Conservation (phyloP, 2,113 vertebrate species). For the Brachionichthys hirsutus region DNA sequence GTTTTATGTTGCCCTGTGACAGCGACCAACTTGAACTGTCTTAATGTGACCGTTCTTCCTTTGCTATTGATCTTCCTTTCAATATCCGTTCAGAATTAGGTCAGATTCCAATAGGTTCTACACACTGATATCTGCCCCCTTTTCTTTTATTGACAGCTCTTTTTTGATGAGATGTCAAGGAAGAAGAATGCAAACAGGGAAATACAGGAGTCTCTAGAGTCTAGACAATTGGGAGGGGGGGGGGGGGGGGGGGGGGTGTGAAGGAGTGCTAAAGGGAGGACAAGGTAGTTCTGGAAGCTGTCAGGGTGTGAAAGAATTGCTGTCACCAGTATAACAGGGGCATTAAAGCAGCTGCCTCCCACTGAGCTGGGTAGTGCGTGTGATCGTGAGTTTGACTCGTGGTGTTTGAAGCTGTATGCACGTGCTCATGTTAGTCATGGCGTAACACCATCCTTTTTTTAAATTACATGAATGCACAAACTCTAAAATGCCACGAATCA, state of each 20-base stretch:
- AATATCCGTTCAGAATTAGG: slow-evolving; percentile 8
- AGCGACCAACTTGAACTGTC: slow-evolving; percentile 16
- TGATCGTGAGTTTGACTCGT: too few species aligned
- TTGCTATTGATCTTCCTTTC: slow-evolving; percentile 24
- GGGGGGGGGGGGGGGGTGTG: slow-evolving; percentile 4
- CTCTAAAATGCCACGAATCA: too few species aligned
- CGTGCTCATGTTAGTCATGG: too few species aligned
- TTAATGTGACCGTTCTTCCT: slow-evolving; percentile 25
- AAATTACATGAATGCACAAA: too few species aligned
- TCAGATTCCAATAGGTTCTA: neutral
- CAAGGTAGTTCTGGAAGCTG: slow-evolving; percentile 1
- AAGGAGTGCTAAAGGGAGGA: neutral
- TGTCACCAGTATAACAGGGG: slow-evolving; percentile 3
- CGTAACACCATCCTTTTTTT: too few species aligned
- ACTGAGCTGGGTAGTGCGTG: too few species aligned
- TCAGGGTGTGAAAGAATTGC: slow-evolving; percentile 33
- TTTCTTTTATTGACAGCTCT: slow-evolving; percentile 16
- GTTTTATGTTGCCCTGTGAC: slow-evolving; percentile 8
- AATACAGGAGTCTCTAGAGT: neutral
- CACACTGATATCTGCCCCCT: neutral
- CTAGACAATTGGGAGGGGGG: too few species aligned
- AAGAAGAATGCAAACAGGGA: neutral
- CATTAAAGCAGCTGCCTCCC: neutral
- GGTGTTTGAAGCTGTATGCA: too few species aligned
- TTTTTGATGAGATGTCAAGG: slow-evolving; percentile 10